phyloP scores from a whole-genome alignment of 2,113 vertebrate species.

The Peromyscus polionotus region DNA sequence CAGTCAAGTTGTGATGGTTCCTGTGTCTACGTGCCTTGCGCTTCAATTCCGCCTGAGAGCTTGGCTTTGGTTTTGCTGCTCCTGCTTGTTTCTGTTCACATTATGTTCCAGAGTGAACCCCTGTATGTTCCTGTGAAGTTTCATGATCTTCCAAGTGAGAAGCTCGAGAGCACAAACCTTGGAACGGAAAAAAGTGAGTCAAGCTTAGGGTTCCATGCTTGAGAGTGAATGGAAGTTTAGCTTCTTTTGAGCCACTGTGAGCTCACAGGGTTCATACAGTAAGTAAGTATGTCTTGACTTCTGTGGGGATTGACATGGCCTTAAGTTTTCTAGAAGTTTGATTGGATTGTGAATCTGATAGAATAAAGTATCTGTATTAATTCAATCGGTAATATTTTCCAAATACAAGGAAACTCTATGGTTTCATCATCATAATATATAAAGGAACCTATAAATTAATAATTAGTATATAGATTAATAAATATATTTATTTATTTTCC shows the following conservation, averaged over 20 bases:
- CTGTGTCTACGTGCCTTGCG: neutral
- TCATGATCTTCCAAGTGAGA: conserved; percentile 93
- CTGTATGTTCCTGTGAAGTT: conserved; percentile 98
- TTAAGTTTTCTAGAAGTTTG: neutral
- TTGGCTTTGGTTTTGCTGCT: conserved; percentile 42
- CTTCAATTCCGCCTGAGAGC: conserved; percentile 9
- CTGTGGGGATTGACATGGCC: neutral
- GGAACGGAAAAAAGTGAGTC: conserved; percentile 93
- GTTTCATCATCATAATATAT: neutral
- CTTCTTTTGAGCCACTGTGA: neutral
- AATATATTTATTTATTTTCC: neutral
- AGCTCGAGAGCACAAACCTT: conserved; percentile 85
- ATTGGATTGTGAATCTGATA: neutral
- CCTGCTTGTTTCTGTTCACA: conserved; percentile 53
- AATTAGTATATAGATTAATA: neutral
- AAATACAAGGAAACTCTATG: conserved; percentile 30
- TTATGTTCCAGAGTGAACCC: conserved; percentile 94
- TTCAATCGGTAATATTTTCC: conserved; percentile 12
- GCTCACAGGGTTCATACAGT: neutral
- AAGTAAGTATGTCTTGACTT: neutral
- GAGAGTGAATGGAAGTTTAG: conserved; percentile 36
- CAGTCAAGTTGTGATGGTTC: neutral
- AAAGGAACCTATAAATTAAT: neutral
- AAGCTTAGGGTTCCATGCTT: conserved; percentile 50
- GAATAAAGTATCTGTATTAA: conserved; percentile 2